A percentile compares a stretch with the other conserved stretches of the same genome.
These are phyloP conservation scores for Dissostichus mawsoni DNA, from an alignment of 2,113 vertebrate genomes.

Conservation along the genomic window DNA sequence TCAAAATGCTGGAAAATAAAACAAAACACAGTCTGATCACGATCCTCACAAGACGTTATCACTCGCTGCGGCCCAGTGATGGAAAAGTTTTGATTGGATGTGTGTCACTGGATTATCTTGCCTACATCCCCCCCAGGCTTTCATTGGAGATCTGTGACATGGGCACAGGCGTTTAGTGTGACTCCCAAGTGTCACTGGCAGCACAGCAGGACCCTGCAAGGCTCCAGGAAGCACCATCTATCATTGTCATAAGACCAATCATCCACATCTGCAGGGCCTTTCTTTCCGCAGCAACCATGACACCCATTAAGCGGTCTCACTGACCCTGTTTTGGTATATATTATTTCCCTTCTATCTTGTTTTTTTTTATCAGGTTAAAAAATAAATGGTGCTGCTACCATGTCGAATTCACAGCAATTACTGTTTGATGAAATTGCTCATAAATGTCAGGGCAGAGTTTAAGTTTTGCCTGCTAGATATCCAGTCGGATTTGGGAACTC, in stretches of 20 bases:
- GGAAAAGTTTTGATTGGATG: conserved; percentile 72
- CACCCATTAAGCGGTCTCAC: conserved; percentile 65
- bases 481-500: conserved; percentile 13
- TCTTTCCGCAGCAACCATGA: conserved; percentile 68
- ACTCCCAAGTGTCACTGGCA: conserved; percentile 78
- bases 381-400: neutral
- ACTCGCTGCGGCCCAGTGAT: conserved; percentile 52
- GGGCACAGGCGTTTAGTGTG: conserved; percentile 72
- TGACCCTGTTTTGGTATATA: conserved; percentile 55
- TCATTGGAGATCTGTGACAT: conserved; percentile 68
- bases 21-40: neutral
- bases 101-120: conserved; percentile 73
- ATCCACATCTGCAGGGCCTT: conserved; percentile 75
- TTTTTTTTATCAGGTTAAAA: neutral
- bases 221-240: conserved; percentile 79
- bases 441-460: conserved; percentile 36
- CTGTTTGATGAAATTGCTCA: conserved; percentile 11
- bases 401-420: neutral
- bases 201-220: conserved; percentile 70
- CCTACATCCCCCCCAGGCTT: conserved; percentile 63
- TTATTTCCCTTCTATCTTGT: conserved; percentile 45
- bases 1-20: conserved; percentile 11
- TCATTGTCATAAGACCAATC: conserved; percentile 81
- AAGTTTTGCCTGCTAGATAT: conserved; percentile 33
- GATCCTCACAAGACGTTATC: conserved; percentile 43